phyloP scores from a whole-genome alignment of 1,140 invertebrate species.

The Formica selysi region DNA sequence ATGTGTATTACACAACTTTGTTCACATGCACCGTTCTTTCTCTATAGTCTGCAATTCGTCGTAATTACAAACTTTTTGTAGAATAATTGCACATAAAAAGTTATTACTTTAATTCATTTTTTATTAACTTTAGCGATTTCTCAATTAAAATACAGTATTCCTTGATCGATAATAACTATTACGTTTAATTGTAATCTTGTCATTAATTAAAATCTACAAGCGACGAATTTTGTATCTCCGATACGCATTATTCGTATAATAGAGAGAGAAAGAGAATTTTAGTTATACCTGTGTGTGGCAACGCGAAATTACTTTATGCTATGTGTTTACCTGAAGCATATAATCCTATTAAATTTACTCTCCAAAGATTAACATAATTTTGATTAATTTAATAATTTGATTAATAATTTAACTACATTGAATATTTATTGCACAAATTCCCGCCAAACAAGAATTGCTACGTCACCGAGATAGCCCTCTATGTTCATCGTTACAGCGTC shows the following conservation, averaged over 20 bases:
- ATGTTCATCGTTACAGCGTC: background rate
- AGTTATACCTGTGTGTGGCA: background rate
- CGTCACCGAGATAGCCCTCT: background rate
- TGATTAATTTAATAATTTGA: background rate
- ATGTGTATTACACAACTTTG: background rate
- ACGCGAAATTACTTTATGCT: background rate
- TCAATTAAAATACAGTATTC: constrained; percentile 3
- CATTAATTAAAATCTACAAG: constrained; percentile 21
- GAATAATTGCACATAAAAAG: background rate
- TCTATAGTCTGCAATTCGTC: background rate
- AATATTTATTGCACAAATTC: background rate
- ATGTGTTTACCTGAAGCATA: background rate
- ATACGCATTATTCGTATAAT: background rate
- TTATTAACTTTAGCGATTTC: background rate
- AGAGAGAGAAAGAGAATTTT: background rate
- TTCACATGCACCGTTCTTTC: constrained; percentile 2
- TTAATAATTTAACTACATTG: background rate
- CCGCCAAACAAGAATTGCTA: background rate
- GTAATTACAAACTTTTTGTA: constrained; percentile 7
- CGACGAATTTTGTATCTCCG: background rate
- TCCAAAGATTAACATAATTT: background rate
- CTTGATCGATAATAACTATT: too few species aligned
- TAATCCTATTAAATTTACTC: background rate
- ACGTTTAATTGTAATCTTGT: background rate
- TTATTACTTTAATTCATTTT: background rate